These are phyloP conservation scores for Calameuta idolon DNA, from an alignment of 2,888 invertebrate species.

Conservation along the genomic window DNA sequence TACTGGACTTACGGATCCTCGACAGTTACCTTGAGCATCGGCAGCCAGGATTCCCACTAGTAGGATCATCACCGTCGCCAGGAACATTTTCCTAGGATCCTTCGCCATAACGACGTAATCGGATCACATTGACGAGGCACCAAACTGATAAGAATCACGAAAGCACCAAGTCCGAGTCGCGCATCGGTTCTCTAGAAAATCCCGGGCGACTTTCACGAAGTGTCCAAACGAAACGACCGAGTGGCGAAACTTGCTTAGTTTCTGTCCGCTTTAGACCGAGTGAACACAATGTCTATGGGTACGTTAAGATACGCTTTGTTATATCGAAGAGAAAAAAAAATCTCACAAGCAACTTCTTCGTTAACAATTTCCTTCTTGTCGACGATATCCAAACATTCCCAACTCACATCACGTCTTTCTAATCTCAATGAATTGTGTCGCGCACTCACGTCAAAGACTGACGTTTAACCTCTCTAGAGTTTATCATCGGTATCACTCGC, in stretches of 20 bases:
- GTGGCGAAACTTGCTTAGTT: not conserved
- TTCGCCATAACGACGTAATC: not conserved
- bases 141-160: constrained; percentile 19
- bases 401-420: not conserved
- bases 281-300: not conserved
- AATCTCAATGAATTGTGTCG: not conserved
- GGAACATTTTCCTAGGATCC: constrained; percentile 42
- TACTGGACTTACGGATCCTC: not conserved
- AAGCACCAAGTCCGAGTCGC: constrained; percentile 1
- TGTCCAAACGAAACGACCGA: not conserved
- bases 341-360: not conserved
- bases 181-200: constrained; percentile 1
- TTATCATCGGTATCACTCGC: not conserved
- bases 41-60: constrained; percentile 51
- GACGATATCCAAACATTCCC: not conserved
- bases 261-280: not conserved
- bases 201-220: constrained; percentile 5
- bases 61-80: constrained; percentile 50
- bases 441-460: not conserved
- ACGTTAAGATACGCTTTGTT: not conserved
- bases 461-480: not conserved
- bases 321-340: not conserved
- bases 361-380: not conserved
- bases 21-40: constrained; percentile 47
- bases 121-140: constrained; percentile 10